Evolutionary conservation across 2,888 invertebrate genomes (phyloP).

Genomic region (Coleophora flavipennella): DNA sequence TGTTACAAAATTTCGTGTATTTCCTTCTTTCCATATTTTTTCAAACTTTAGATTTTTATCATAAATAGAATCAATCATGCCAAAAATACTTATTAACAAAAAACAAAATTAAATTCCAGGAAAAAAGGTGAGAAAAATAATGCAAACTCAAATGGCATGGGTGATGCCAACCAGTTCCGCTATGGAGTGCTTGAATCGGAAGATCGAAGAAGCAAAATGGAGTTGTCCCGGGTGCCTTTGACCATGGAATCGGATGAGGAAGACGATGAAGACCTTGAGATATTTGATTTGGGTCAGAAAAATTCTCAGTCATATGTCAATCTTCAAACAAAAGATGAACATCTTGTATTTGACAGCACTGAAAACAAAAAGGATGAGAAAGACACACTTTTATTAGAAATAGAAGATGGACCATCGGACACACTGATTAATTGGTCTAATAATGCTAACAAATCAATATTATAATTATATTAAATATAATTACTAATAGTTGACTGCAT

Average conservation of each 20-base stretch:
- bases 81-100: not conserved
- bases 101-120: conserved; percentile 36
- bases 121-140: conserved; percentile 47
- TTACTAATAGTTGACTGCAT: no score
- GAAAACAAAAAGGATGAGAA: conserved; percentile 31
- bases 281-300: conserved; percentile 62
- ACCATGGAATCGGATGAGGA: conserved; percentile 68
- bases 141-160: conserved; percentile 28
- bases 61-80: no score
- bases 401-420: conserved; percentile 51
- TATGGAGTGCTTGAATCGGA: conserved; percentile 64
- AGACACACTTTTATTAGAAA: conserved; percentile 54
- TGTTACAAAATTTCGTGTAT: no score
- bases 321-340: conserved; percentile 52
- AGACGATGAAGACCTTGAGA: conserved; percentile 63
- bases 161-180: conserved; percentile 60
- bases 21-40: no score
- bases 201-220: conserved; percentile 54
- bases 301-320: conserved; percentile 60
- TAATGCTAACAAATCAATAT: conserved; percentile 53
- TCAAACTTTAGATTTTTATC: no score
- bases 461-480: conserved; percentile 28
- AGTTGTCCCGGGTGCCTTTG: conserved; percentile 54
- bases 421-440: conserved; percentile 57
- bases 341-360: conserved; percentile 36